phyloP scores from a whole-genome alignment of 2,888 invertebrate genomes.

The Prosapia bicincta region DNA sequence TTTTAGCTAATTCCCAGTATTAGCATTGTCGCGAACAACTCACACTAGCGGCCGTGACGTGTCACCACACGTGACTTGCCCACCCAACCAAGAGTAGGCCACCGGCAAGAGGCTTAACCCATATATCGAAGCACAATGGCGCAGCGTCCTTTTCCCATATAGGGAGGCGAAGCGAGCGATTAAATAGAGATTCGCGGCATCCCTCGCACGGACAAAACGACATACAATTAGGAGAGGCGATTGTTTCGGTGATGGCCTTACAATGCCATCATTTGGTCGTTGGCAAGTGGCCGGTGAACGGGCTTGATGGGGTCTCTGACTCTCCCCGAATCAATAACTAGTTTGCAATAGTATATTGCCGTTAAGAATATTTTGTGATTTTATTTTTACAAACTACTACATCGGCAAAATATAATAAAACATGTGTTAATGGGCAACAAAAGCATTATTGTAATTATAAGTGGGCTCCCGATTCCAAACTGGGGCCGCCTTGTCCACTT shows the following conservation, averaged over 20 bases:
- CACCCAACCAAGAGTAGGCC: background rate
- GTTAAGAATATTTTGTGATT: no score
- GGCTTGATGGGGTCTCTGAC: background rate
- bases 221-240: background rate
- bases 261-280: background rate
- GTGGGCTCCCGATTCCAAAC: no score
- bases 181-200: background rate
- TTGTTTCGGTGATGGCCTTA: background rate
- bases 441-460: no score
- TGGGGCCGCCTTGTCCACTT: no score
- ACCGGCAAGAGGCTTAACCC: background rate
- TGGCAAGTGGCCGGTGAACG: background rate
- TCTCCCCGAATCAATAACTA: background rate
- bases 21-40: no score
- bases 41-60: no score
- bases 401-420: no score
- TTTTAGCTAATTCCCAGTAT: no score
- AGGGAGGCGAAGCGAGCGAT: background rate
- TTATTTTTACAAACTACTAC: no score
- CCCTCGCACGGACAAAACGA: background rate
- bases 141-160: background rate
- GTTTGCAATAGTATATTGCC: background rate
- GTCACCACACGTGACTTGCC: background rate
- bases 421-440: no score
- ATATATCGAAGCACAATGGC: background rate